phyloP scores from a whole-genome alignment of 2,113 vertebrate species.

The Climacteris rufus region DNA sequence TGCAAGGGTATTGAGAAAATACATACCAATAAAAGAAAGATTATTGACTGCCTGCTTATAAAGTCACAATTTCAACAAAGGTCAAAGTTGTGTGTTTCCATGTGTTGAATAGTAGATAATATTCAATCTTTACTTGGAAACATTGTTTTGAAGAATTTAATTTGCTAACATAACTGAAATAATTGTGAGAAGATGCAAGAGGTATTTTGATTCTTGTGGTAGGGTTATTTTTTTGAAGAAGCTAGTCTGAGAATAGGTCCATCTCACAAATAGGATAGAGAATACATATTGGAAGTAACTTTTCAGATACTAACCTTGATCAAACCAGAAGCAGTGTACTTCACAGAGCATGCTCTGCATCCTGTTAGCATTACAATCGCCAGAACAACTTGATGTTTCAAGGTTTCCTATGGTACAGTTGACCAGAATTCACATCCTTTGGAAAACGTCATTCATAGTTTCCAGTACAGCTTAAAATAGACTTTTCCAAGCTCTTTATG shows the following conservation, averaged over 20 bases:
- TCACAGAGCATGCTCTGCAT: background rate
- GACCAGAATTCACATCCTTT: background rate
- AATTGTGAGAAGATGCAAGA: background rate
- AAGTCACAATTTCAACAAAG: background rate
- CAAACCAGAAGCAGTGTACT: background rate
- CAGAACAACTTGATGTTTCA: background rate
- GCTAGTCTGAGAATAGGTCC: background rate
- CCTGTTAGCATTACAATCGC: background rate
- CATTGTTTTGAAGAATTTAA: background rate
- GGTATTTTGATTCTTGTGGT: background rate
- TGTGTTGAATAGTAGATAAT: background rate
- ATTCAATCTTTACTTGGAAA: background rate
- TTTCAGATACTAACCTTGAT: background rate
- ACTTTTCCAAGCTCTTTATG: background rate
- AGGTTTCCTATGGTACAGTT: background rate
- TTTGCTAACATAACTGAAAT: background rate
- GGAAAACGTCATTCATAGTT: background rate
- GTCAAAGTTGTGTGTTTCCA: background rate
- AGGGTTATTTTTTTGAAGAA: background rate
- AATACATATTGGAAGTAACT: background rate
- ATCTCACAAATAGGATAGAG: background rate
- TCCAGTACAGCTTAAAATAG: background rate
- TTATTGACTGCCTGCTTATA: background rate
- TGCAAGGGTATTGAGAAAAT: background rate
- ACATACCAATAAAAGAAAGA: background rate